Base-by-base conservation (phyloP, 2,888 invertebrate genomes). In the Rhingia rostrata region DNA sequence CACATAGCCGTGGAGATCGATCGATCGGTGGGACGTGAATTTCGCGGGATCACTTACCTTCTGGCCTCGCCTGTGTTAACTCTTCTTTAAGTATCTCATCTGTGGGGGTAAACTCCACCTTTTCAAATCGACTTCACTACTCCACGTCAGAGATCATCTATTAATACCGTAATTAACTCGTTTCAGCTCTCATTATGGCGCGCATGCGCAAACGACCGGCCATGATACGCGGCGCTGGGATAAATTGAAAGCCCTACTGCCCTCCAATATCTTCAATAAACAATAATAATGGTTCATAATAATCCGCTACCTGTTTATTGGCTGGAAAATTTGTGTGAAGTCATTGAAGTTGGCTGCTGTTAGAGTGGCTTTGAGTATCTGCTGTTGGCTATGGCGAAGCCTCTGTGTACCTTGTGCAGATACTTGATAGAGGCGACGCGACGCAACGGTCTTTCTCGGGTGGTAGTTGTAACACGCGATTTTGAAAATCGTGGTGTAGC, bases 251-350 rank as follows among this genome's bases (percentile, higher is more conserved):
- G 70, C 74, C 80, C 70, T 84, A 80, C 70, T 80, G 80, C 84
- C 80, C 84, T 84, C 66, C 70, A 75, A 70, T 84, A 75, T 80
- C 84, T 75, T 70, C 70, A 75, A 84, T 84, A 80, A 80, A 80
- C 80, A 80, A 84, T 75, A 80, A 66, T 80, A 80, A 75, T 80
- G 54, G 64, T 14, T 45, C 60, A 58, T 79, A 79, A 84, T 79
- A 73, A 74, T 64, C 69, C 66, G 84, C 84, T 84, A 84, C 84
- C 84, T 84, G 84, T 84, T 80, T 84, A 84, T 80, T 84, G 80
- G 70, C 70, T 75, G 80, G 84, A 84, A 84, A 80, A 84, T 84
- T 84, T 84, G 74, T 66, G 84, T 54, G 61, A 70, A 80, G 79
- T 80, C 67, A 78, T 56, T 58, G 67, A 39, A 83, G 78, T 78